Evolutionary conservation across 2,888 invertebrate genomes (phyloP), one percentile per base, ranked within the genome.

Genomic region (Eilema caniola): DNA sequence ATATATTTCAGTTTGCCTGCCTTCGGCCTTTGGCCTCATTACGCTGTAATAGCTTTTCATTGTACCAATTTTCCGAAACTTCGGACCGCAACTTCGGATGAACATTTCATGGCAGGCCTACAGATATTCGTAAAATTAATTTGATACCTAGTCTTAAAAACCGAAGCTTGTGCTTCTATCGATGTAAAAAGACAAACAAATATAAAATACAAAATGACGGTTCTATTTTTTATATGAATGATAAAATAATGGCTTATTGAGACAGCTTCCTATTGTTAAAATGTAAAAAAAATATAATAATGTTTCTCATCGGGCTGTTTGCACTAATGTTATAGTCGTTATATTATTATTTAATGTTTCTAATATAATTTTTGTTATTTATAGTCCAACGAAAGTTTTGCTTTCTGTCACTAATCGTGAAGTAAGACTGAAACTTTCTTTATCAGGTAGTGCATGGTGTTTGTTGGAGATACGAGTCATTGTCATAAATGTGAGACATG

Each of bases 371-470:
- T 85, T 80, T 85, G 81, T 86, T 84, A 75, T 84, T 86, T 73
- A 87, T 85, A 87, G 86, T 88, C 87, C 89, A 90, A 88, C 88
- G 90, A 89, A 89, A 81, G 84, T 83, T 84, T 84, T 79, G 73
- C 75, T 74, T 86, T 87, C 84, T 83, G 84, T 83, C 84, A 86
- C 82, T 81, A 88, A 84, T 88, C 83, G 86, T 87, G 82, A 86
- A 82, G 85, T 89, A 93, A 93, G 93, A 93, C 93, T 93, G 93
- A 93, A 84, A 81, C 71, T 78, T 86, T 84, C 80, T 71, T 75
- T 83, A 53, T 53, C 53, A 12, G 25, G 47, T 88, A 77, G 84
- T 16, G 73, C 69, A 83, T 83, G 79, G 33, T 37, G 57, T 33
- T 37, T 57, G 33, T 33, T 16, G 66, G 37, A 37, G 37, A 33